Evolutionary conservation across 2,113 vertebrate species (phyloP).

Genomic region (Vidua macroura): DNA sequence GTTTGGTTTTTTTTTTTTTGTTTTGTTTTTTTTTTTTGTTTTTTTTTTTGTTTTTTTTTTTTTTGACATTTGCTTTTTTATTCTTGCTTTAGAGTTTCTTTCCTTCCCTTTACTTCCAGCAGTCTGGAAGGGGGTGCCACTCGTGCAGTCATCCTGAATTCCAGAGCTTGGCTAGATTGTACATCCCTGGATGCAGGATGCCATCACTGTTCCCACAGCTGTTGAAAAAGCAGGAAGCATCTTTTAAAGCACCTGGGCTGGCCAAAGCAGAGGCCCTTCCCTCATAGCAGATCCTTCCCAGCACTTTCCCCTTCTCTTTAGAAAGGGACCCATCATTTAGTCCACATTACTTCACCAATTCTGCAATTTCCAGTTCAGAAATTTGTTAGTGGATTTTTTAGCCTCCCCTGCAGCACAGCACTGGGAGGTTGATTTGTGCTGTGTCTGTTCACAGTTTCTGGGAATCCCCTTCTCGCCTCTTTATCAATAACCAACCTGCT

Average conservation of each 20-base stretch:
- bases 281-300: background rate
- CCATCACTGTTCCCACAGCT: background rate
- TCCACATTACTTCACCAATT: background rate
- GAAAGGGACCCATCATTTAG: background rate
- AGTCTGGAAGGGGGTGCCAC: background rate
- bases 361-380: background rate
- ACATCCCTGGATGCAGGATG: background rate
- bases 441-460: background rate
- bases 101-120: background rate
- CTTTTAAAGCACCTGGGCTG: background rate
- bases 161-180: background rate
- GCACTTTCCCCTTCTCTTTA: background rate
- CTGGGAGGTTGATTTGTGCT: background rate
- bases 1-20: background rate
- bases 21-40: background rate
- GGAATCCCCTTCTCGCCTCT: background rate
- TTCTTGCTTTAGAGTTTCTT: background rate
- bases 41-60: too few species aligned
- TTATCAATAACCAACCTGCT: background rate
- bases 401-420: background rate
- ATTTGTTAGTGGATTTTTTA: background rate
- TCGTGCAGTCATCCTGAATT: rapidly evolving
- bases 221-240: background rate
- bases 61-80: background rate
- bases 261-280: background rate